Percentiles rank a stretch among this genome's conserved stretches.
These are phyloP conservation scores for Ciconia nigra DNA, from an alignment of 2,797 vertebrate species.

Conservation along the genomic window DNA sequence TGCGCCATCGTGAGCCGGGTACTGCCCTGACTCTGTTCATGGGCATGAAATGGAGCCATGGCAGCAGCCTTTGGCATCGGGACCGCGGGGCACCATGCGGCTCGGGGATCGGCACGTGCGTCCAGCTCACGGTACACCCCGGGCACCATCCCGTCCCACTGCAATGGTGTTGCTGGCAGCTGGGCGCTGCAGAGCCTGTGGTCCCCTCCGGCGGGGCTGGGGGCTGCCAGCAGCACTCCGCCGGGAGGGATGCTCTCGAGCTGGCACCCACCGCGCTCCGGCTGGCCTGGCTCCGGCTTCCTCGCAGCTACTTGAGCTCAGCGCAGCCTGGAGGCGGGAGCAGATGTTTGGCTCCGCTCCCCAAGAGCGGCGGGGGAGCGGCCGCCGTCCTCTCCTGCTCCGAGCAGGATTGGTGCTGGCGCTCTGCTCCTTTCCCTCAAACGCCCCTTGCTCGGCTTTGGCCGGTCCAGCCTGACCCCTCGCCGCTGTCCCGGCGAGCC, in stretches of 20 bases:
- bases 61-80: neutral
- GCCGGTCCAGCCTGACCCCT: neutral
- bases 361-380: neutral
- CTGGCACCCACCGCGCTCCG: neutral
- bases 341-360: conserved; percentile 61
- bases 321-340: neutral
- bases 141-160: rapidly evolving
- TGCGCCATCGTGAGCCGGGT: rapidly evolving
- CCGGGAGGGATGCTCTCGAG: rapidly evolving
- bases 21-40: neutral
- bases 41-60: neutral
- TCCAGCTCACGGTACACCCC: neutral
- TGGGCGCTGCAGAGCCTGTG: neutral
- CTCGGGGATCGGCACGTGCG: rapidly evolving
- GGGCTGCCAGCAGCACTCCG: neutral
- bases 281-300: neutral
- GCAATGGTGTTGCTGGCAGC: neutral
- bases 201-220: neutral
- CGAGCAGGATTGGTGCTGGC: neutral
- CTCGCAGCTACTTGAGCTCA: neutral
- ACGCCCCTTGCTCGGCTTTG: neutral
- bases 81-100: rapidly evolving
- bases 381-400: neutral
- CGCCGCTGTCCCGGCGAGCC: neutral
- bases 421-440: neutral